Percentiles rank a stretch among this genome's conserved stretches.
Conservation (phyloP, 2,113 vertebrate genomes). For the Tenrec ecaudatus region DNA sequence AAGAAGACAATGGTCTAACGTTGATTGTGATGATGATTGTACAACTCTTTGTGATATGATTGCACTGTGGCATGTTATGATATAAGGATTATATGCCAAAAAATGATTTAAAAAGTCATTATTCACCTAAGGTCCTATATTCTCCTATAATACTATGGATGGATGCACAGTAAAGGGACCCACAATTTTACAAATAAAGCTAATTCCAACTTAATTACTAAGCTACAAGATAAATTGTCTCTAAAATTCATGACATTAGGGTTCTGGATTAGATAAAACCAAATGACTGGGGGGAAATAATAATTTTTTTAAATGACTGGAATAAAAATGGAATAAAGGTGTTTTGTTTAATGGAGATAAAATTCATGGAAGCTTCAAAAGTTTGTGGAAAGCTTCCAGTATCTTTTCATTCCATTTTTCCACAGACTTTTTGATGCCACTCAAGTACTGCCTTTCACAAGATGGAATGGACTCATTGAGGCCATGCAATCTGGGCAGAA, state of each 20-base stretch:
- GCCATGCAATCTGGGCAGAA: background rate
- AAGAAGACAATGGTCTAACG: too few species aligned
- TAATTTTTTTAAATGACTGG: background rate
- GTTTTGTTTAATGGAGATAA: background rate
- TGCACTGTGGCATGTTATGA: too few species aligned
- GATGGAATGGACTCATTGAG: background rate
- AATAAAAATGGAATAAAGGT: background rate
- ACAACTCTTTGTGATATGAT: too few species aligned
- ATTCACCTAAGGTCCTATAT: too few species aligned
- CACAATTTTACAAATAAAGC: background rate
- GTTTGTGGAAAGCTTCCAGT: too few species aligned
- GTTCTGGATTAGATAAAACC: background rate
- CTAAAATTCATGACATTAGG: background rate
- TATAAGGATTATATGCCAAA: too few species aligned
- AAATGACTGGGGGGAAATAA: background rate
- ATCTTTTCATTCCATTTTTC: too few species aligned
- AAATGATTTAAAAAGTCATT: too few species aligned
- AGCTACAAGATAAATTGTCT: background rate
- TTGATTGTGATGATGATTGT: too few species aligned
- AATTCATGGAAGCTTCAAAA: too few species aligned
- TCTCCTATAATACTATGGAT: background rate
- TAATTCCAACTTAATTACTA: background rate
- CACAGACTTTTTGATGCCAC: background rate
- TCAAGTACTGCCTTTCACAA: background rate
- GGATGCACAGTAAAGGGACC: background rate